Conservation (phyloP, 2,113 vertebrate species). For the Oostethus manadensis region DNA sequence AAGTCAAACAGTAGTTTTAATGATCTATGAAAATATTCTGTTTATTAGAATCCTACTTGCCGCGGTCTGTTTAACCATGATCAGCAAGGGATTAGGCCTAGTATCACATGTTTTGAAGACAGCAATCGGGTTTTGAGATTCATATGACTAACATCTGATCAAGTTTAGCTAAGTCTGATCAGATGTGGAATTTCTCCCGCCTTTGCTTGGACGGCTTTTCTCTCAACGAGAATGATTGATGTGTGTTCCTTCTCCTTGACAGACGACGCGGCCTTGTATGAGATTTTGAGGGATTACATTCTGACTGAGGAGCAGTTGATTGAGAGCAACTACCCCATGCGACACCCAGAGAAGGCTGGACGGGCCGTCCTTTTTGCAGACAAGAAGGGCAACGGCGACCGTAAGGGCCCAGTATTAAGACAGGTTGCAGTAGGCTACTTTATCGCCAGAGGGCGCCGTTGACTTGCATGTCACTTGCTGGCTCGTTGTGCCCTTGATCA, state of each 20-base stretch:
- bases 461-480: neutral
- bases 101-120: too few species aligned
- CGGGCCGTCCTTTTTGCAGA: slow-evolving; percentile 62
- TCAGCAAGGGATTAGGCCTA: too few species aligned
- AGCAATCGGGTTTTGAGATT: too few species aligned
- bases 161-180: too few species aligned
- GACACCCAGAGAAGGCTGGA: slow-evolving; percentile 67
- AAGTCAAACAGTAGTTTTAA: too few species aligned
- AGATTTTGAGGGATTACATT: slow-evolving; percentile 70
- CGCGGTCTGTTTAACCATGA: too few species aligned
- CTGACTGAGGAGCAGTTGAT: slow-evolving; percentile 68
- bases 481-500: slow-evolving; percentile 28
- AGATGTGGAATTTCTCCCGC: too few species aligned
- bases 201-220: too few species aligned
- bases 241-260: slow-evolving; percentile 17
- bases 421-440: neutral
- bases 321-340: slow-evolving; percentile 72
- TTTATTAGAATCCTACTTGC: too few species aligned
- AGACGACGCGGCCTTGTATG: slow-evolving; percentile 65
- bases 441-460: slow-evolving; percentile 39
- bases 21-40: too few species aligned
- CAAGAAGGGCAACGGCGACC: slow-evolving; percentile 61
- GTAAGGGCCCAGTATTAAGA: slow-evolving; percentile 37
- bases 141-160: too few species aligned
- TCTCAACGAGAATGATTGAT: neutral